phyloP scores from a whole-genome alignment of 2,113 vertebrate species.

The Thunnus maccoyii region DNA sequence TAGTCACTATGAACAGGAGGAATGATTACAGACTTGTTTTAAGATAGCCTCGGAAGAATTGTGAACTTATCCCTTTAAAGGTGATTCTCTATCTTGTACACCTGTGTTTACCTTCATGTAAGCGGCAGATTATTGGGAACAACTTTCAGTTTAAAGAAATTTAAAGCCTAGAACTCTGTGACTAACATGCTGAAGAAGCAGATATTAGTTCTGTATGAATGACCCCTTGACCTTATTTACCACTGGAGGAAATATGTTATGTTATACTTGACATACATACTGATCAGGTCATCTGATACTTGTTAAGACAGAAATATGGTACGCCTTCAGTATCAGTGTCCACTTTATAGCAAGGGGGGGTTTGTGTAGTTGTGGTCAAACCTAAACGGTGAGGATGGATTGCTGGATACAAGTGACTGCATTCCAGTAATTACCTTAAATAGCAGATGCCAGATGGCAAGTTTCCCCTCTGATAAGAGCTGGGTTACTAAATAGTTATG shows the following conservation, averaged over 20 bases:
- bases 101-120: background rate
- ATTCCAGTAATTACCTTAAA: slow-evolving; percentile 63
- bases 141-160: too few relatives aligned
- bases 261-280: slow-evolving; percentile 15
- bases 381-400: slow-evolving; percentile 22
- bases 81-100: background rate
- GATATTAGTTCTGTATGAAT: background rate
- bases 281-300: slow-evolving; percentile 36
- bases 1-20: too few relatives aligned
- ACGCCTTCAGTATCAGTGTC: slow-evolving; percentile 7
- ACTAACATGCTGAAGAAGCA: background rate
- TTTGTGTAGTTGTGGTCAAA: slow-evolving; percentile 41
- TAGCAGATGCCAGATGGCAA: slow-evolving; percentile 57
- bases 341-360: background rate
- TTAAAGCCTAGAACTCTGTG: background rate
- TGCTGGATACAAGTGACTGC: slow-evolving; percentile 50
- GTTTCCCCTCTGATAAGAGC: slow-evolving; percentile 44
- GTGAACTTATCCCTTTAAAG: too few relatives aligned
- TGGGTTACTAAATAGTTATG: slow-evolving; percentile 42
- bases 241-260: slow-evolving; percentile 9
- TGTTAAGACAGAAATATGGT: slow-evolving; percentile 25
- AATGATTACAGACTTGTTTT: too few relatives aligned
- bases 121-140: background rate
- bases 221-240: background rate
- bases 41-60: too few relatives aligned